Evolutionary conservation across 2,797 vertebrate species (phyloP), one percentile per base, ranked within the genome.

Genomic region (Enoplosus armatus): DNA sequence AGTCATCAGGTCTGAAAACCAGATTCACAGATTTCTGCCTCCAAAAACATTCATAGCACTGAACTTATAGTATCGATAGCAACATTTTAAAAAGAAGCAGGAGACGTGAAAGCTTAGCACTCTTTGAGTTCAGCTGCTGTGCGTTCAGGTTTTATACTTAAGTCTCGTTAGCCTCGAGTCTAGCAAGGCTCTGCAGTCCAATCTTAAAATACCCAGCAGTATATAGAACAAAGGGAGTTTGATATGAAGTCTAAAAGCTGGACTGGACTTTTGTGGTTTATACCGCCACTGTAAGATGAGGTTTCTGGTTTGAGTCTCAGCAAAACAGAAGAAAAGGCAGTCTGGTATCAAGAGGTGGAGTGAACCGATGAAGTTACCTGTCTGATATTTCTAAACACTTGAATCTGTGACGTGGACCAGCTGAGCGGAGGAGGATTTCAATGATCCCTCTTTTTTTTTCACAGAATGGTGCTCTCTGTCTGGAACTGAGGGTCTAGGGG

Each of bases 391-490:
- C 24, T 72, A n/a, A 77, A 73, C 47, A 69, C 65, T 83, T 24
- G 51, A 72, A 85, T 77, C 22, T 51, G 8, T 66, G 41, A 6
- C 24, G 1, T 45, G 61, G 60, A 48, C 61, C 27, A 26, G 51
- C 60, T 47, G 65, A 62, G 39, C 11, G 61, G 33, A 45, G 29
- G 50, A 39, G 59, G 66, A 47, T 53, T 67, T 75, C 22, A n/a
- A 63, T 18, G 45, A 51, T 20, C 27, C 70, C 50, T 70, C 41
- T 73, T 29, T 35, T 37, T n/a, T 37, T 41, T 29, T 90, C 83
- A 99, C 92, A 99, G 94, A 88, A 93, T 87, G 0, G 98, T 99
- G 92, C 94, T 98, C 86, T 99, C 97, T 0, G 95, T 89, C 2
- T 96, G 94, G 11, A 77, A 88, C 68, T 95, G 89, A 2, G 95